Evolutionary conservation across 2,113 vertebrate species (phyloP).

Genomic region (Tachysurus fulvidraco): DNA sequence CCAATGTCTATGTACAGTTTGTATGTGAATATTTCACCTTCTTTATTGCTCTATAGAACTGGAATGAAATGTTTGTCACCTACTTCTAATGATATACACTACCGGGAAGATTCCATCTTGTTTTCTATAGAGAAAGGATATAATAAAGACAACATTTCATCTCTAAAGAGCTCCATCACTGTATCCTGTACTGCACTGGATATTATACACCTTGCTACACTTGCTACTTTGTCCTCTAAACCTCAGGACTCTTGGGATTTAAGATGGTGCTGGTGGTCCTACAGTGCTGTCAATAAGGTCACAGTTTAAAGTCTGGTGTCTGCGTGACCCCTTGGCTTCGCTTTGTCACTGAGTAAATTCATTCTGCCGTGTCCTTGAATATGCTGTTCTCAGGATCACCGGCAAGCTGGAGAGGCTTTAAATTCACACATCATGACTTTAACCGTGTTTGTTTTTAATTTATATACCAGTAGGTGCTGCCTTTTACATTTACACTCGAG

Average conservation of each 20-base stretch:
- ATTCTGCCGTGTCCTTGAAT: conserved; percentile 35
- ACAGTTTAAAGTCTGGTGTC: conserved; percentile 14
- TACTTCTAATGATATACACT: neutral
- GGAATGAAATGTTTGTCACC: neutral
- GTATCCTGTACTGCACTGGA: neutral
- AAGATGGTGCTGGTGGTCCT: neutral
- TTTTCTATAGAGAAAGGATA: neutral
- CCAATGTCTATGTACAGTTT: neutral
- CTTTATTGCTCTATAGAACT: neutral
- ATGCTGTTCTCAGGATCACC: neutral
- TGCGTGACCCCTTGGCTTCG: conserved; percentile 18
- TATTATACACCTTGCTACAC: neutral
- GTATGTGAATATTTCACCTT: neutral
- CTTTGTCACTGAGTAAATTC: conserved; percentile 29
- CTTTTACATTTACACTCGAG: too few relatives aligned
- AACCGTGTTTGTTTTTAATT: neutral
- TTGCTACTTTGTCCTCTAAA: neutral
- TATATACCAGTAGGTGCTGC: neutral
- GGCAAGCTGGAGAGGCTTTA: neutral
- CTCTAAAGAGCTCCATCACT: neutral
- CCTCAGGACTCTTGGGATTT: neutral
- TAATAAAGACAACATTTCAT: neutral
- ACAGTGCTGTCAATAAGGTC: conserved; percentile 29
- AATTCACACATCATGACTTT: neutral
- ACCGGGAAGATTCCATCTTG: neutral